Evolutionary conservation across 2,113 vertebrate genomes (phyloP).

Genomic region (Ceratotherium simum): DNA sequence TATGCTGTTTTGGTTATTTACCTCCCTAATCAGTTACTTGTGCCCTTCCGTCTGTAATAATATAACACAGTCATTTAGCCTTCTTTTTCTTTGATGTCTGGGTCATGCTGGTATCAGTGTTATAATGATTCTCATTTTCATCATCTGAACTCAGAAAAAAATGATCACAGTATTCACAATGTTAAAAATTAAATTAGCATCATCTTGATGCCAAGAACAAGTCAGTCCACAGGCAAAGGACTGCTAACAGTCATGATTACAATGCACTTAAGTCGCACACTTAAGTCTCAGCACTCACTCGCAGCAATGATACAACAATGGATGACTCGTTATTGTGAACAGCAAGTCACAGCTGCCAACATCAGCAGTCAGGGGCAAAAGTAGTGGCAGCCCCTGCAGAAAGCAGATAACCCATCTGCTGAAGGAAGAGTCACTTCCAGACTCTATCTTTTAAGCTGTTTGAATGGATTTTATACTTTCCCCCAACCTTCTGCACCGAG

Average conservation of each 20-base stretch:
- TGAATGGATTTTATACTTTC: neutral
- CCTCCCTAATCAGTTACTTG: neutral
- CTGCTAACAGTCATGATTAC: neutral
- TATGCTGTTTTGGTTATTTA: neutral
- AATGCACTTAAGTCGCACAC: neutral
- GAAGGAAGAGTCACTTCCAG: neutral
- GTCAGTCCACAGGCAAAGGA: neutral
- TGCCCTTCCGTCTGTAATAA: neutral
- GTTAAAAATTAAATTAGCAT: constrained; percentile 60
- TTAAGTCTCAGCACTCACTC: neutral
- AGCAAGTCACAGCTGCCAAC: neutral
- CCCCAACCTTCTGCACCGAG: neutral
- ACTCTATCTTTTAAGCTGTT: neutral
- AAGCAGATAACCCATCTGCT: neutral
- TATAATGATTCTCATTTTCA: constrained; percentile 24
- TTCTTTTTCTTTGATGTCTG: neutral
- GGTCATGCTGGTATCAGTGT: neutral
- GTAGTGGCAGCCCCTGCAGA: neutral
- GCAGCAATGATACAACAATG: too few species aligned
- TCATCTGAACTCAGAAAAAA: constrained; percentile 37
- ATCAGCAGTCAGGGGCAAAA: neutral
- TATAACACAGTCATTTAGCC: neutral
- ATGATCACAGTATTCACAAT: neutral
- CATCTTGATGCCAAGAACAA: neutral
- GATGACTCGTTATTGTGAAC: neutral